Base-by-base conservation (phyloP, 1,140 invertebrate species). In the Paramacrobiotus metropolitanus region DNA sequence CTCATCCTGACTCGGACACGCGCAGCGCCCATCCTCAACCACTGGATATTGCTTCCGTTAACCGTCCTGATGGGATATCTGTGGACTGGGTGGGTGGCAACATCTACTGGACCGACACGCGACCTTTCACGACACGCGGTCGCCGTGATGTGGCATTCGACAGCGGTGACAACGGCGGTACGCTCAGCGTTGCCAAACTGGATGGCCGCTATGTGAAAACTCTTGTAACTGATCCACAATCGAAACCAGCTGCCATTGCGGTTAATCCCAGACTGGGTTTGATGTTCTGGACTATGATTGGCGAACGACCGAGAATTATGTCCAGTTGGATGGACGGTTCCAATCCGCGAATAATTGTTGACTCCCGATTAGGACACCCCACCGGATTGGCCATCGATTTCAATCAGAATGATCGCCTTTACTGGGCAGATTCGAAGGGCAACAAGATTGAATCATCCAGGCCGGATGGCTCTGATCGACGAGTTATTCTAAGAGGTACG, bases 291-390 rank as follows among this genome's bases (percentile, higher is more conserved):
- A 79, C 87, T 0, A 15, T 61, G 20, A 60, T 29, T 31, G 66
- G 44, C 9, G 30, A 44, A 20, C 4, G 61, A 15, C 68, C 67
- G n/a, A 64, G 67, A 70, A 90, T 93, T 61, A 87, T 92, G 71
- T 80, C 82, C 0, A 80, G 86, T 18, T 95, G 89, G 89, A 92
- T 96, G 87, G 92, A 95, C 68, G 93, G 93, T 0, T 84, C 81
- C 0, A 84, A 86, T 68, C 76, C 89, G 2, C 77, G 82, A 63
- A 79, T 83, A 0, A 68, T 97, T 1, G 82, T 95, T 1, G 83
- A 85, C 40, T 65, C 62, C 44, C 76, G 78, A 63, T 79, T 97
- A 2, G 79, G 84, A 4, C 82, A 84, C 68, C 92, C 92, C 0
- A 82, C 86, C 1, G 88, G 88, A 0, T 68, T 98, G 0, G 79